These are phyloP conservation scores for Zeus faber DNA, from an alignment of 2,113 vertebrate species.

Conservation along the genomic window DNA sequence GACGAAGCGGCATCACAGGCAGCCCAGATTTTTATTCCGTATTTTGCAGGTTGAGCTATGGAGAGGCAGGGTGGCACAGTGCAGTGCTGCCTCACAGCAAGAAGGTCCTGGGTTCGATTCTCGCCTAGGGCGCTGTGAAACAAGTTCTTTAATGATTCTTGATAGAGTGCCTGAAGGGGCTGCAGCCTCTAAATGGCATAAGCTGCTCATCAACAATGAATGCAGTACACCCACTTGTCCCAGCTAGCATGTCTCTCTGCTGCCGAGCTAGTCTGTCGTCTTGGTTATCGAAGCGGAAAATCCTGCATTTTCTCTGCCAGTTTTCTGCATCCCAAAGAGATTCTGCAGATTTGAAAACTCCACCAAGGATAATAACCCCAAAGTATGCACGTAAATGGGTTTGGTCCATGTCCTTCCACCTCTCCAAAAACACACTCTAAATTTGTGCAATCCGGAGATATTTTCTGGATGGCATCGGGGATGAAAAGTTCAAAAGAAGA, in stretches of 20 bases:
- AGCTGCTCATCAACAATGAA: slow-evolving; percentile 8
- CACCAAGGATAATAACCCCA: slow-evolving; percentile 30
- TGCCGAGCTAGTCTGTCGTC: slow-evolving; percentile 21
- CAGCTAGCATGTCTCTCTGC: slow-evolving; percentile 14
- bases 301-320: too few relatives aligned
- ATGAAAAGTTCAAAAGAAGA: slow-evolving; percentile 1
- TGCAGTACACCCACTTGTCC: slow-evolving; percentile 17
- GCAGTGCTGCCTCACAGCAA: too few relatives aligned
- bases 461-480: too few relatives aligned
- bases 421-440: slow-evolving; percentile 28
- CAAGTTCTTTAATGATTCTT: too few relatives aligned
- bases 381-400: slow-evolving; percentile 23
- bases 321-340: slow-evolving; percentile 30
- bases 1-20: not conserved
- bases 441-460: slow-evolving; percentile 33
- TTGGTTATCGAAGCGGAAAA: not conserved
- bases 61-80: too few relatives aligned
- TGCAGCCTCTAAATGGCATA: slow-evolving; percentile 17
- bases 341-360: slow-evolving; percentile 34
- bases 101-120: too few relatives aligned
- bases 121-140: too few relatives aligned
- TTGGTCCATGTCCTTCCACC: slow-evolving; percentile 31
- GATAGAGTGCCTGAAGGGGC: not conserved
- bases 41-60: slow-evolving; percentile 12
- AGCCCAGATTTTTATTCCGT: slow-evolving; percentile 4